Evolutionary conservation across 2,113 vertebrate species (phyloP).

Genomic region (Gadus macrocephalus): DNA sequence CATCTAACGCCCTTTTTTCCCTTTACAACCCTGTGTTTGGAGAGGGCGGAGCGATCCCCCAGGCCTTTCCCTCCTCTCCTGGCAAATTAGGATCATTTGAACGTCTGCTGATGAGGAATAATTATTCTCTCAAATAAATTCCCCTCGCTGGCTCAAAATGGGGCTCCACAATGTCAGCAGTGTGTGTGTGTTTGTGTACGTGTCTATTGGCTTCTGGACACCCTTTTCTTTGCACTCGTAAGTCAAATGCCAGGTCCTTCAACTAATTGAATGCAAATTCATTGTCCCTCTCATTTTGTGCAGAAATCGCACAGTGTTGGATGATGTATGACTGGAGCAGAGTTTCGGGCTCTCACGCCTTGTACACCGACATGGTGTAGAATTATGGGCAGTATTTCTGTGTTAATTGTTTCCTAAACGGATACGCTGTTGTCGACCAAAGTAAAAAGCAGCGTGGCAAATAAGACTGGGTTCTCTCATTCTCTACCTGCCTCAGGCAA

Average conservation of each 20-base stretch:
- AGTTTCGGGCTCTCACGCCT: no score
- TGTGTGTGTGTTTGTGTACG: conserved; percentile 25
- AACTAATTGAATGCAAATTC: conserved; percentile 15
- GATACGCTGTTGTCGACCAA: no score
- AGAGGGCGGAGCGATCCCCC: conserved; percentile 56
- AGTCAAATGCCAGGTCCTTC: conserved; percentile 10
- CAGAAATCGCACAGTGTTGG: background rate
- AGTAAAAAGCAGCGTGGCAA: background rate
- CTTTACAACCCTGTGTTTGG: conserved; percentile 40
- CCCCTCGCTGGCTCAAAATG: conserved; percentile 21
- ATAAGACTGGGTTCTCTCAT: conserved; percentile 6
- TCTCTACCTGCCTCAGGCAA: conserved; percentile 27
- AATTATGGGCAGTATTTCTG: no score
- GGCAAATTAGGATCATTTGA: conserved; percentile 54
- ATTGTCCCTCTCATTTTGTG: conserved; percentile 7
- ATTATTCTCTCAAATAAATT: conserved; percentile 34
- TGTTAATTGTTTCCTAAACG: no score
- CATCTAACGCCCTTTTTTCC: conserved; percentile 51
- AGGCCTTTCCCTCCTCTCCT: conserved; percentile 36
- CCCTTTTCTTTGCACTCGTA: conserved; percentile 46
- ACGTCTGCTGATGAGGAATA: conserved; percentile 35
- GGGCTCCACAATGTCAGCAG: conserved; percentile 20
- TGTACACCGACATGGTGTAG: no score
- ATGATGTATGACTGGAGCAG: background rate
- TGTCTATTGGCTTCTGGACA: conserved; percentile 41